Evolutionary conservation across 2,113 vertebrate genomes (phyloP).

Genomic region (Holacanthus passer): DNA sequence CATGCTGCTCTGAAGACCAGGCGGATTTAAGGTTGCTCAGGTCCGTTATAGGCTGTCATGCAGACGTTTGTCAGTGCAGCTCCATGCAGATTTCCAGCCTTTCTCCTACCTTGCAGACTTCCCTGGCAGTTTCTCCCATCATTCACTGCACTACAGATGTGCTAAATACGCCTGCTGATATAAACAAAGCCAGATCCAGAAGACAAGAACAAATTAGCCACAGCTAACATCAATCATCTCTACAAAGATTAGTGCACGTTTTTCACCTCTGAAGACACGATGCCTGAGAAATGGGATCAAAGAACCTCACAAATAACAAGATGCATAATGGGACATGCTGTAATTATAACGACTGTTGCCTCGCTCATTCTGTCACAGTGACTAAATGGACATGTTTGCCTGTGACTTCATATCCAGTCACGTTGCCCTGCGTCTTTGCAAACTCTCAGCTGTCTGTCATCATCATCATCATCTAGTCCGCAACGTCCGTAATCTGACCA

Average conservation of each 20-base stretch:
- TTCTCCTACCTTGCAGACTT: conserved; percentile 68
- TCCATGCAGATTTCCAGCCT: conserved; percentile 70
- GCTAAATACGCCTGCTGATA: conserved; percentile 68
- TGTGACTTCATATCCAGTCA: conserved; percentile 17
- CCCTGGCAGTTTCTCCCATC: conserved; percentile 65
- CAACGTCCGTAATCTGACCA: conserved; percentile 8
- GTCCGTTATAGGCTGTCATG: conserved; percentile 58
- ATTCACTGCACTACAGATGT: conserved; percentile 71
- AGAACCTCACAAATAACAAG: too few species aligned
- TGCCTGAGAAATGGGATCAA: conserved; percentile 14
- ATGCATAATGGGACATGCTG: conserved; percentile 20
- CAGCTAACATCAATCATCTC: conserved; percentile 11
- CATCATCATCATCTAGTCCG: conserved; percentile 28
- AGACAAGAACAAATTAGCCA: conserved; percentile 41
- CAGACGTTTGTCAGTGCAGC: conserved; percentile 56
- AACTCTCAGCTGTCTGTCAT: conserved; percentile 17
- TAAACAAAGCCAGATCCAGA: conserved; percentile 68
- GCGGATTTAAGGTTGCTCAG: conserved; percentile 36
- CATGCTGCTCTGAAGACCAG: conserved; percentile 62
- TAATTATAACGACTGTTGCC: not conserved
- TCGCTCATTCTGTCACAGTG: not conserved
- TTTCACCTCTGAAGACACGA: not conserved
- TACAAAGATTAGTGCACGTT: not conserved
- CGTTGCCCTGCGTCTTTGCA: conserved; percentile 19
- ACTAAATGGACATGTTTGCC: conserved; percentile 16